These are phyloP conservation scores for Paracyclopina nana DNA, from an alignment of 1,140 invertebrate species.

Conservation along the genomic window DNA sequence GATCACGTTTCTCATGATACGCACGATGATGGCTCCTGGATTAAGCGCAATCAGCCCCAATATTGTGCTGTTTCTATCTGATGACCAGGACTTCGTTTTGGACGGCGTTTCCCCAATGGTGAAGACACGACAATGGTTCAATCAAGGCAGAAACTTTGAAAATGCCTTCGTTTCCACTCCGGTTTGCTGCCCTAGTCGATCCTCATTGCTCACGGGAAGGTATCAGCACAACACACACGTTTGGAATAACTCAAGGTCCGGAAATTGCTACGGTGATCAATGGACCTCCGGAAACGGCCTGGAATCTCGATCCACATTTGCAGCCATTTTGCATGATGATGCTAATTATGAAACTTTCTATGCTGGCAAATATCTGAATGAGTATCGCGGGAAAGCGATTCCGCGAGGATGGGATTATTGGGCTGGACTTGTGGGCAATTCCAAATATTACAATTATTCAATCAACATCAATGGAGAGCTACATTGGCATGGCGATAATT, in stretches of 20 bases:
- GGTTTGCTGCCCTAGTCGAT: conserved; percentile 69
- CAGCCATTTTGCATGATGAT: conserved; percentile 37
- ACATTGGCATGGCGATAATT: conserved; percentile 32
- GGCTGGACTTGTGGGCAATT: conserved; percentile 59
- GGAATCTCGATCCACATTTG: conserved; percentile 47
- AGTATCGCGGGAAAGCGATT: conserved; percentile 42
- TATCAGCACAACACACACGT: conserved; percentile 64
- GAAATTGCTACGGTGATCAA: conserved; percentile 44
- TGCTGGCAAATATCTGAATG: conserved; percentile 66
- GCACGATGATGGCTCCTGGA: background rate
- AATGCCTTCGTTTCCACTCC: conserved; percentile 37
- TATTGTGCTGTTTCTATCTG: conserved; percentile 56
- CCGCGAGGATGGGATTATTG: conserved; percentile 63
- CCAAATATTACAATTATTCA: conserved; percentile 65
- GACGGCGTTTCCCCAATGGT: conserved; percentile 56
- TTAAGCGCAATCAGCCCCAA: conserved; percentile 33
- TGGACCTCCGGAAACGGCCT: conserved; percentile 44
- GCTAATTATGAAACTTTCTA: conserved; percentile 54
- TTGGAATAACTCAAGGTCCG: conserved; percentile 49
- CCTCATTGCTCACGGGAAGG: conserved; percentile 58
- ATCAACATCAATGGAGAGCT: conserved; percentile 56
- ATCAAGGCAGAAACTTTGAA: conserved; percentile 31
- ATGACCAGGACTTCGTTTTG: conserved; percentile 60
- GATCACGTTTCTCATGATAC: too few relatives aligned
- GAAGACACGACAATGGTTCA: conserved; percentile 52